Evolutionary conservation across 2,113 vertebrate species (phyloP).

Genomic region (Piaya cayana): DNA sequence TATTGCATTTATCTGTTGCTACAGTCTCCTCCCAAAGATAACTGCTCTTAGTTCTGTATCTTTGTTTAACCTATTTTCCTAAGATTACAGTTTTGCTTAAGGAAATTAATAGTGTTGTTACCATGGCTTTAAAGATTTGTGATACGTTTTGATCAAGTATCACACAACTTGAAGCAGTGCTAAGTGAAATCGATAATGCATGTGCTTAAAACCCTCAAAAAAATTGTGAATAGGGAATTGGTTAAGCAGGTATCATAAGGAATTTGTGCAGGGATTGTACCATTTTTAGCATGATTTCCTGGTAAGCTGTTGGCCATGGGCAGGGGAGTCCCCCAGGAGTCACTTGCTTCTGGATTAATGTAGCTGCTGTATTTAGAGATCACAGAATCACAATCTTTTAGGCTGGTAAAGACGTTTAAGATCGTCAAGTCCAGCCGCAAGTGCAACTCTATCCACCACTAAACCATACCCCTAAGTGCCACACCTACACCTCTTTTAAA

Average conservation of each 20-base stretch:
- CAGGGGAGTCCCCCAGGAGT: not conserved
- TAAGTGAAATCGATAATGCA: rapidly evolving
- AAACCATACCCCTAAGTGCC: too few relatives aligned
- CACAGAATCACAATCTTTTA: too few relatives aligned
- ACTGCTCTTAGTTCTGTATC: not conserved
- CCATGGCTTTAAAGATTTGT: not conserved
- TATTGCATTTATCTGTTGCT: not conserved
- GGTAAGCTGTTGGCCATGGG: rapidly evolving
- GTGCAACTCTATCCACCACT: too few relatives aligned
- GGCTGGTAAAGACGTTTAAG: too few relatives aligned
- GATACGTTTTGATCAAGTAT: not conserved
- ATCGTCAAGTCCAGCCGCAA: too few relatives aligned
- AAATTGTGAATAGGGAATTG: not conserved
- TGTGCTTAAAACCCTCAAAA: rapidly evolving
- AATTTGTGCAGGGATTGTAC: not conserved
- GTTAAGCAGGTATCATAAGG: not conserved
- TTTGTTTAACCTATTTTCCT: not conserved
- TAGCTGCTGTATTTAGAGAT: not conserved
- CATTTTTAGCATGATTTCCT: not conserved
- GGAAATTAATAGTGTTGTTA: not conserved
- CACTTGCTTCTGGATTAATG: rapidly evolving
- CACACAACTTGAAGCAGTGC: not conserved
- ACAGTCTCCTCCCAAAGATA: not conserved
- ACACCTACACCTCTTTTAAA: too few relatives aligned
- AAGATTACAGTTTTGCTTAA: not conserved